Evolutionary conservation across 2,113 vertebrate genomes (phyloP).

Genomic region (Gobius niger): DNA sequence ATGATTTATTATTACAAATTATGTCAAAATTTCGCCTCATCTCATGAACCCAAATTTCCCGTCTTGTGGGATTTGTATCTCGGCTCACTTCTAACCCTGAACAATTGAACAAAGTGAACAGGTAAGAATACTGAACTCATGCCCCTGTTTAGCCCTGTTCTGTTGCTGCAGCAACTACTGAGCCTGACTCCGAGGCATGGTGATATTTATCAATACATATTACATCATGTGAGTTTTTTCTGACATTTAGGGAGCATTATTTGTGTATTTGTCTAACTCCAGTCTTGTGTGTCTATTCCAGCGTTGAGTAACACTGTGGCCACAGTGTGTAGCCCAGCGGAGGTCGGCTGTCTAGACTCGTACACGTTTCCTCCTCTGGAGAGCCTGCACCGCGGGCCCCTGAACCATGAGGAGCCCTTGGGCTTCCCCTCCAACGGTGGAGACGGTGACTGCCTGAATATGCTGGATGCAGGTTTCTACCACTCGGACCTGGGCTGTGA

Average conservation of each 20-base stretch:
- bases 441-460: conserved; percentile 92
- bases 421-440: conserved; percentile 86
- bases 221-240: background rate
- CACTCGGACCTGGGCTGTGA: conserved; percentile 92
- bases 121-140: too few species aligned
- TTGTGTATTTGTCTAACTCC: background rate
- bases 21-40: too few species aligned
- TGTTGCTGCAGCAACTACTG: too few species aligned
- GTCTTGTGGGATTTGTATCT: too few species aligned
- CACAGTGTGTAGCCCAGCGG: conserved; percentile 85
- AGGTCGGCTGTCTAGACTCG: conserved; percentile 87
- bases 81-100: too few species aligned
- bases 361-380: conserved; percentile 86
- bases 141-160: too few species aligned
- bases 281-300: conserved; percentile 54
- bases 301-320: conserved; percentile 90
- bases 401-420: conserved; percentile 89
- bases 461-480: conserved; percentile 97
- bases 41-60: too few species aligned
- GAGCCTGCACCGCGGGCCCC: conserved; percentile 83
- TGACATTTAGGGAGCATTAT: background rate
- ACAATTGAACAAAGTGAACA: too few species aligned
- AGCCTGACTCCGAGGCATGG: too few species aligned
- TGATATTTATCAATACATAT: too few species aligned
- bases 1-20: too few species aligned